Base-by-base conservation (phyloP, 2,113 vertebrate species). In the Pseudorectes ferrugineus region DNA sequence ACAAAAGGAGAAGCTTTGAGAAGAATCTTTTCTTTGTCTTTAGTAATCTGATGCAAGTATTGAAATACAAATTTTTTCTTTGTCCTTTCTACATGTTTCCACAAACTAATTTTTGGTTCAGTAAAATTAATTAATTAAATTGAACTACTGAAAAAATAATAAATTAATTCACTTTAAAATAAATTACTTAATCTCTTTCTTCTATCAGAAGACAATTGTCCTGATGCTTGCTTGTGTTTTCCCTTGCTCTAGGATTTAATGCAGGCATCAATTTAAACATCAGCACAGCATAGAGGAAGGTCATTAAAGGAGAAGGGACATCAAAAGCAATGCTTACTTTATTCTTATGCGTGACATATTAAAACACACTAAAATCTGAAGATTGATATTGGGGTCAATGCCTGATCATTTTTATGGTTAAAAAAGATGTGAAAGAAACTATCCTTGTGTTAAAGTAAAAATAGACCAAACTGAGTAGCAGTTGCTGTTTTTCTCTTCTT, bases 401-500 rank as follows among this genome's bases (percentile, higher is more conserved):
- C 22, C 33, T 22, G 7, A 70, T 57, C 7, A 2, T 48, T 85
- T 66, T 63, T 79, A 23, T 48, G 15, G 4, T 46, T 92, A 67
- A 80, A 79, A 80, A 79, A 28, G 6, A 36, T 48, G 22, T n/a
- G n/a, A 85, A 88, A 82, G 35, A 61, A 89, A 42, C 35, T 36
- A 2, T 55, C 5, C 13, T 72, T 91, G 8, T 74, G 55, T 62
- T 77, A 52, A 65, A 81, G 52, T 36, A 36, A 85, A 92, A 85
- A 28, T 28, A 89, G 71, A 74, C 9, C 66, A 78, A 85, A 91
- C 20, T 9, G 17, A 83, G 76, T 74, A 88, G 82, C 92, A 92
- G 73, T 90, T 95, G 90, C 74, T 93, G 76, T 79, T 96, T 87
- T 79, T 75, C 51, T 75, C 40, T 21, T 88, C 14, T 57, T 85